Base-by-base conservation (phyloP, 2,797 vertebrate species). In the Coracias cyanogaster region DNA sequence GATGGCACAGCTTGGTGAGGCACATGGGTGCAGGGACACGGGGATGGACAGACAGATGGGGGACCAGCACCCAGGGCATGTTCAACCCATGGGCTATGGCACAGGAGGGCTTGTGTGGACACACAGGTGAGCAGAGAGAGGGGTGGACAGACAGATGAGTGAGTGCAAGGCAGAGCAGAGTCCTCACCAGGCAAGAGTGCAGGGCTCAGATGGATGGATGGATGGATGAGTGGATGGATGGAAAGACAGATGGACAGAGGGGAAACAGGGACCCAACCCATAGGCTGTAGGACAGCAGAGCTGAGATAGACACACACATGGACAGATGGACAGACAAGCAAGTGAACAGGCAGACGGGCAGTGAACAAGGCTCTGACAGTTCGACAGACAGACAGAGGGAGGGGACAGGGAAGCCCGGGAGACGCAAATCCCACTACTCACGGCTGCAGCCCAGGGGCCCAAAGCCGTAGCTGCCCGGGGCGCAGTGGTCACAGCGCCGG, bases 391-490 rank as follows among this genome's bases (percentile, higher is more conserved):
- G 71, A 74, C 18, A 61, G 80, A 67, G 10, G 6, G 49, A 7
- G 65, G 46, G 64, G 26, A 77, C 37, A 39, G 45, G 8, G 6
- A 7, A 6, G 48, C 18, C 66, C 2, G 6, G 14, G 35, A 41
- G 10, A 21, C 0, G 0, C 57, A 86, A 54, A 80, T 48, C 62
- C 60, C 11, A 14, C 51, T 69, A 97, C 98, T 98, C 94, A 99
- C 99, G 93, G 48, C 93, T 98, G 87, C 99, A 99, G 78, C 99
- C 99, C 8, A 97, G 94, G 7, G 98, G 98, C 62, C 99, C 98
- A 2, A 99, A 99, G 96, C 98, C 98, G 0, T 98, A 99, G 33
- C 98, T 99, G 94, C 98, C 98, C 0, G 99, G 98, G 5, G 98
- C 92, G 10, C 98, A 99, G 89, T 57, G 98, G 96, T 99, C 97